phyloP scores from a whole-genome alignment of 2,797 vertebrate genomes.

The Zalophus californianus region DNA sequence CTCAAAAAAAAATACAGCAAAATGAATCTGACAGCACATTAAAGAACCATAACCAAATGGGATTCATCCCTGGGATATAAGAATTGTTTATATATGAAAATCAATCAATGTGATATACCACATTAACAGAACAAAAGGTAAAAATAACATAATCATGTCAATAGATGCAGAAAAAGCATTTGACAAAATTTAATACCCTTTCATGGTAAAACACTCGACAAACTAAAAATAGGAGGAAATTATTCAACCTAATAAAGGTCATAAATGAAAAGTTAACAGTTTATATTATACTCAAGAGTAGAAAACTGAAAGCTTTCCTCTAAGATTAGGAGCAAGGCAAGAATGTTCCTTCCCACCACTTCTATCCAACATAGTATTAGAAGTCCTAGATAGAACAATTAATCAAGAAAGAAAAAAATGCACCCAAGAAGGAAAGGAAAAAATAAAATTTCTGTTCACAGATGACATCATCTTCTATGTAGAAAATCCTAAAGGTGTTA shows the following conservation, averaged over 20 bases:
- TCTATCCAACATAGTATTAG: not conserved
- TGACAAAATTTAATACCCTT: not conserved
- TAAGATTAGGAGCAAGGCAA: not conserved
- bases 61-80: not conserved
- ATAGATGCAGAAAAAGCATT: not conserved
- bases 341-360: not conserved
- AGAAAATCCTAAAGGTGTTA: not conserved
- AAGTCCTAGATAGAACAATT: not conserved
- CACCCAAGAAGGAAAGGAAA: not conserved
- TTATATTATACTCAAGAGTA: not conserved
- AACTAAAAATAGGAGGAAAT: not conserved
- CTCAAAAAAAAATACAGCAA: not conserved
- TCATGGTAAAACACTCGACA: not conserved
- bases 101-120: not conserved
- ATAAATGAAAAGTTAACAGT: not conserved
- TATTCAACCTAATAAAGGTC: not conserved
- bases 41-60: not conserved
- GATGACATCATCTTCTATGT: not conserved
- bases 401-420: not conserved
- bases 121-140: not conserved
- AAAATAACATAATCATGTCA: not conserved
- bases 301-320: not conserved
- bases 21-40: not conserved
- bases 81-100: not conserved
- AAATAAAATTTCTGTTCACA: not conserved